Percentiles rank a stretch among this genome's conserved stretches.
Evolutionary conservation across 2,113 vertebrate genomes (phyloP).

Genomic region (Scomber colias): DNA sequence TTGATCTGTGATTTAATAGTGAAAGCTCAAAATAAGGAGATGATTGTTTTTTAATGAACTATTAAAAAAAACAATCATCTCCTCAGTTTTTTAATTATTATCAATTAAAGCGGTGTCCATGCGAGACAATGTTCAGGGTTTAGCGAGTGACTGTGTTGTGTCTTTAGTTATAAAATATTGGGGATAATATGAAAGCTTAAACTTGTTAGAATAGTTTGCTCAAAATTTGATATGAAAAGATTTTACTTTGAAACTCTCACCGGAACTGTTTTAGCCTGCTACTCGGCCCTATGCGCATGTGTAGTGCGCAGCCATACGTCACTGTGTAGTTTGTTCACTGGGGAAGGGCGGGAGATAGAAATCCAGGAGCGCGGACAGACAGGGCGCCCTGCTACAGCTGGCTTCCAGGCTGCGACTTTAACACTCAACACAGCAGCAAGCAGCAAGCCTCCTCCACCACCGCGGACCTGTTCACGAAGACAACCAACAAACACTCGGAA

Average conservation of each 20-base stretch:
- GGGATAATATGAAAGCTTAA: too few relatives aligned
- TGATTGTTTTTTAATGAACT: too few relatives aligned
- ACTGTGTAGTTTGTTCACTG: slow-evolving; percentile 22
- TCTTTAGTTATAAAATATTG: too few relatives aligned
- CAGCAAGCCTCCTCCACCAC: not conserved
- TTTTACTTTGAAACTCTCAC: slow-evolving; percentile 26
- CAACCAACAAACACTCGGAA: not conserved
- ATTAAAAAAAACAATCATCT: too few relatives aligned
- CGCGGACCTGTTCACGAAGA: fast-evolving
- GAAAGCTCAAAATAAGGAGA: too few relatives aligned
- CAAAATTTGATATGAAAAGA: too few relatives aligned
- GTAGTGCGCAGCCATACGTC: slow-evolving; percentile 70
- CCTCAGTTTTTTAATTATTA: too few relatives aligned
- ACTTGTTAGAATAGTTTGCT: too few relatives aligned
- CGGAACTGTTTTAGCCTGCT: not conserved
- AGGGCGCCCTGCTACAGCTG: slow-evolving; percentile 41
- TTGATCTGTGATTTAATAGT: too few relatives aligned
- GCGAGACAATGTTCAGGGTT: too few relatives aligned
- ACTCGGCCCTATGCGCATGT: slow-evolving; percentile 32
- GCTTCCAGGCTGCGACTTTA: not conserved
- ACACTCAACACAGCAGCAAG: not conserved
- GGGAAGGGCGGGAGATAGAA: slow-evolving; percentile 86
- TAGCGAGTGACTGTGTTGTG: too few relatives aligned
- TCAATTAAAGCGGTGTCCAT: too few relatives aligned
- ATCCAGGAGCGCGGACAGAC: slow-evolving; percentile 75